Conservation (phyloP, 1,140 invertebrate genomes). For the Lysiphlebus fabarum region DNA sequence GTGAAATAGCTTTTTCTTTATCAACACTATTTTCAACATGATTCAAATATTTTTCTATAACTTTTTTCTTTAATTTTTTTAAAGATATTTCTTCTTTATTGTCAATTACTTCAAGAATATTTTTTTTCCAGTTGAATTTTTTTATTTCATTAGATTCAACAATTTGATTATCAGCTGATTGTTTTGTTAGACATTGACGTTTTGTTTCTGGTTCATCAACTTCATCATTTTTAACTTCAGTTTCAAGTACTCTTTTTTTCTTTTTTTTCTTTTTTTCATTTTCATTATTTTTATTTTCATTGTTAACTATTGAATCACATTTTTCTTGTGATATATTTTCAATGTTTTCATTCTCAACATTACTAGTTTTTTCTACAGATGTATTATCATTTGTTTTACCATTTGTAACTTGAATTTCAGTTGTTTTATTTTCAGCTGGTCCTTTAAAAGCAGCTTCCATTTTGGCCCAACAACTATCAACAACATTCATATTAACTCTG, state of each 20-base stretch:
- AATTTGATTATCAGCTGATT: background rate
- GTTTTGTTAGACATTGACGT: slow-evolving; percentile 17
- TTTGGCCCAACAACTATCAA: slow-evolving; percentile 67
- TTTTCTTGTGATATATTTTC: slow-evolving; percentile 45
- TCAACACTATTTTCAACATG: slow-evolving; percentile 32
- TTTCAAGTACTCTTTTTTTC: slow-evolving; percentile 23
- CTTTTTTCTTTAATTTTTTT: slow-evolving; percentile 50
- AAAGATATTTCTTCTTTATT: slow-evolving; percentile 45
- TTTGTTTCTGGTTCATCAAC: slow-evolving; percentile 14
- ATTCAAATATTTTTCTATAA: slow-evolving; percentile 41
- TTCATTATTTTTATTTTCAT: slow-evolving; percentile 23
- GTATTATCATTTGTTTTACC: slow-evolving; percentile 26
- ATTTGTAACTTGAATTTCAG: slow-evolving; percentile 27
- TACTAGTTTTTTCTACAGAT: slow-evolving; percentile 32
- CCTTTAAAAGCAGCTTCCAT: slow-evolving; percentile 66
- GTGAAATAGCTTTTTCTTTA: slow-evolving; percentile 41
- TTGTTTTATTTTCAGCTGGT: slow-evolving; percentile 42
- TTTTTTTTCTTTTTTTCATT: slow-evolving; percentile 28
- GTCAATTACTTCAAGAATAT: slow-evolving; percentile 44
- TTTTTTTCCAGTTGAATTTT: slow-evolving; percentile 46
- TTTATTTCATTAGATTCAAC: slow-evolving; percentile 16
- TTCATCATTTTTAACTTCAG: slow-evolving; percentile 12
- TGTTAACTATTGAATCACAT: slow-evolving; percentile 22
- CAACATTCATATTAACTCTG: slow-evolving; percentile 56
- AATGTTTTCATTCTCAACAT: slow-evolving; percentile 44